Conservation (phyloP, 2,113 vertebrate genomes). For the Myiagra hebetior region DNA sequence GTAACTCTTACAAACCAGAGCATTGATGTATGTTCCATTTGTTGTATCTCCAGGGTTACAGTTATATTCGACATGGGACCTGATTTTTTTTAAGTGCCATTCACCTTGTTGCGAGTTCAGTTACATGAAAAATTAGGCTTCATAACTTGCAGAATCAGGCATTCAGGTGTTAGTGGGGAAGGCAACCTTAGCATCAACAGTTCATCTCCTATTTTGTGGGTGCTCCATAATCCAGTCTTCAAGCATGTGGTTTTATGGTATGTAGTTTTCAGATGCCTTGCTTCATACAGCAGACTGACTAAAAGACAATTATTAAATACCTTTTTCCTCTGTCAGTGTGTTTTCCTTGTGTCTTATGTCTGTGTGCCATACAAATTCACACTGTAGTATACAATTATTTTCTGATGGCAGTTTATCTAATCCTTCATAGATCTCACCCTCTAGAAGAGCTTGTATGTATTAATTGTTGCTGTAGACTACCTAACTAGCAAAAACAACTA, state of each 20-base stretch:
- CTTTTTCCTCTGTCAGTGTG: background rate
- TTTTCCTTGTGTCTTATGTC: background rate
- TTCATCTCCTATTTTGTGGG: background rate
- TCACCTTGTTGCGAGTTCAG: background rate
- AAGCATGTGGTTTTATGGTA: rapidly evolving
- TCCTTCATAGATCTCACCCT: background rate
- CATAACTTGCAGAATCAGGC: background rate
- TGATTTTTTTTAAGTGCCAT: background rate
- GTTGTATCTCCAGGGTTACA: background rate
- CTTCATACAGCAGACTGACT: background rate
- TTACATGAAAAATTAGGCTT: background rate
- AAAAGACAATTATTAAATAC: background rate
- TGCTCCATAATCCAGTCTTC: background rate
- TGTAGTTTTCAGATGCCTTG: background rate
- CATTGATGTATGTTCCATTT: background rate
- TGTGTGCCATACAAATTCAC: background rate
- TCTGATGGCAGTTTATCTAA: background rate
- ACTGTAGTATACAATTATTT: background rate
- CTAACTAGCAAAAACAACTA: background rate
- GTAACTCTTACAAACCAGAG: background rate
- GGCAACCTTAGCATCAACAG: background rate
- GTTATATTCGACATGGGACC: background rate
- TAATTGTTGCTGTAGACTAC: background rate
- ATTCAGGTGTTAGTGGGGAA: background rate
- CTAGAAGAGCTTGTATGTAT: background rate